Conservation (phyloP, 2,113 vertebrate species). For the Bubalus kerabau region DNA sequence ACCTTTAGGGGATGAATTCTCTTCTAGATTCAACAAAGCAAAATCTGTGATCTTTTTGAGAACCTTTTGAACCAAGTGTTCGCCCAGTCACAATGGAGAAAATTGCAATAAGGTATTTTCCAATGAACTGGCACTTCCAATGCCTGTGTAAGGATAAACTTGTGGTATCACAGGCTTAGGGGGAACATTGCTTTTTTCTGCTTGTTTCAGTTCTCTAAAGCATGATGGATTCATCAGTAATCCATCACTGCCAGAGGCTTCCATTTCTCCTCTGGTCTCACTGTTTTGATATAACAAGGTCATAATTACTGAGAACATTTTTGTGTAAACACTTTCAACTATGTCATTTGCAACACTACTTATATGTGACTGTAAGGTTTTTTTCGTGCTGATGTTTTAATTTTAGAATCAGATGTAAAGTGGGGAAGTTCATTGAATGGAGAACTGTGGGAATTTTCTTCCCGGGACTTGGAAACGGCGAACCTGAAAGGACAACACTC, state of each 20-base stretch:
- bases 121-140: background rate
- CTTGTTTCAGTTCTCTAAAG: background rate
- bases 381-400: background rate
- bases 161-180: background rate
- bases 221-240: background rate
- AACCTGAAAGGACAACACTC: too few relatives aligned
- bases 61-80: slow-evolving; percentile 11
- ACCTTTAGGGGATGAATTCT: background rate
- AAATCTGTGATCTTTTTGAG: slow-evolving; percentile 33
- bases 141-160: background rate
- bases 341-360: background rate
- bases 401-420: slow-evolving; percentile 14
- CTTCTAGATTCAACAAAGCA: background rate
- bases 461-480: too few relatives aligned
- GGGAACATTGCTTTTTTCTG: background rate
- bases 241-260: background rate
- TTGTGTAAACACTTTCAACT: background rate
- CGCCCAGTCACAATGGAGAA: background rate
- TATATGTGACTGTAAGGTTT: background rate
- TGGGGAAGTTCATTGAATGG: background rate
- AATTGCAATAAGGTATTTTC: background rate
- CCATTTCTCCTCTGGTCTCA: background rate
- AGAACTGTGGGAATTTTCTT: background rate
- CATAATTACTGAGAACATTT: slow-evolving; percentile 9
- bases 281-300: background rate